Evolutionary conservation across 1,140 invertebrate genomes (phyloP), one percentile per base, ranked within the genome.

Genomic region (Harlomillsia oculata): DNA sequence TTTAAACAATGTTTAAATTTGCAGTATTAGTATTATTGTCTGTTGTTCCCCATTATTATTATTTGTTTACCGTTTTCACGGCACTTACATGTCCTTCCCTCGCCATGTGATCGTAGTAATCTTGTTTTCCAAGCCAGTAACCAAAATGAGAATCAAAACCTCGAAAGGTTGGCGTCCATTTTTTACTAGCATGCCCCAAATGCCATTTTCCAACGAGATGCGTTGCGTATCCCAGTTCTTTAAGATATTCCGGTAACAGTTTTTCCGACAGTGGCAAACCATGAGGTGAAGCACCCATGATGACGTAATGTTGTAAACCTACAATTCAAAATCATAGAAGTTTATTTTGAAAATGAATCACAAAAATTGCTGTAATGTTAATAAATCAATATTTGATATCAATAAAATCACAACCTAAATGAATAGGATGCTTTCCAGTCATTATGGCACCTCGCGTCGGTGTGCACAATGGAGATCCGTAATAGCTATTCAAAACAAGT

Each of bases 111-210:
- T 82, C 77, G 69, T 85, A 91, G 67, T 92, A 92, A 71, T 91
- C 88, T 56, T 88, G 79, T 41, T 81, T 79, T 2, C 85, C 87
- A 45, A 82, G 81, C 77, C 82, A 87, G 68, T 89, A 90, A 11
- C 89, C 89, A 68, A 81, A 89, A 70, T 89, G 85, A 6, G 79
- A 77, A 56, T 90, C 83, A 67, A 92, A 93, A n/a, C 89, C 89
- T 16, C 89, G 76, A 20, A 72, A 76, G 0, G 80, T 82, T 2
- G 89, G 89, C 3, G 86, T 82, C 65, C 83, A 88, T 56, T 81
- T 79, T 16, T 73, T 77, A 1, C 41, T 20, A 4, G 63, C 29
- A 34, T 62, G 56, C 0, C 63, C 63, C 5, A 65, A 54, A 28
- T 76, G 71, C 69, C 77, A 77, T 65, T 76, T 76, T 28, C 75